Evolutionary conservation across 1,140 invertebrate genomes (phyloP).

Genomic region (Pararge aegeria): DNA sequence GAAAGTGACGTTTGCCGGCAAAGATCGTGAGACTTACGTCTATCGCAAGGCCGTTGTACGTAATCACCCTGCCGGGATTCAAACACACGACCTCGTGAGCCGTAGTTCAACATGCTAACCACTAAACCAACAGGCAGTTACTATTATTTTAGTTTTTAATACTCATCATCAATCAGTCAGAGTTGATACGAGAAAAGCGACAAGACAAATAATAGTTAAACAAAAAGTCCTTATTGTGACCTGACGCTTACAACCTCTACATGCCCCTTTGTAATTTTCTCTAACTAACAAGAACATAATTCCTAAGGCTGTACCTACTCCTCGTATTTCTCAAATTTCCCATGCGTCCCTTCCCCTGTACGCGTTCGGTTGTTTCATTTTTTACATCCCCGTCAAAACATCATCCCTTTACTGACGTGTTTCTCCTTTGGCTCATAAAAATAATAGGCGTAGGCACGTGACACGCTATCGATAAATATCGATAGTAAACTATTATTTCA

Average conservation of each 20-base stretch:
- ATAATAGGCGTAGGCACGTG: constrained; percentile 29
- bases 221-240: background rate
- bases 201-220: background rate
- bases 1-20: too few relatives aligned
- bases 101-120: too few relatives aligned
- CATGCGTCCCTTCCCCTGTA: constrained; percentile 28
- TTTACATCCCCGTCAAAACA: constrained; percentile 37
- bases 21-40: too few relatives aligned
- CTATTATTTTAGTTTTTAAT: too few relatives aligned
- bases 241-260: background rate
- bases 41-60: too few relatives aligned
- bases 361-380: constrained; percentile 36
- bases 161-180: too few relatives aligned
- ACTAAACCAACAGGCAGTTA: too few relatives aligned
- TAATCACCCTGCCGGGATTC: too few relatives aligned
- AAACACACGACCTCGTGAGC: too few relatives aligned
- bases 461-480: background rate
- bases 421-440: constrained; percentile 34
- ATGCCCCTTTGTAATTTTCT: background rate
- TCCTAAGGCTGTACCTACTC: background rate
- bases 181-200: too few relatives aligned
- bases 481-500: too few relatives aligned
- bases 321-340: constrained; percentile 32
- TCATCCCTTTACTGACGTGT: constrained; percentile 28
- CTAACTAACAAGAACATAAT: constrained; percentile 16